Conservation (phyloP, 2,797 vertebrate genomes). For the Erpetoichthys calabaricus region DNA sequence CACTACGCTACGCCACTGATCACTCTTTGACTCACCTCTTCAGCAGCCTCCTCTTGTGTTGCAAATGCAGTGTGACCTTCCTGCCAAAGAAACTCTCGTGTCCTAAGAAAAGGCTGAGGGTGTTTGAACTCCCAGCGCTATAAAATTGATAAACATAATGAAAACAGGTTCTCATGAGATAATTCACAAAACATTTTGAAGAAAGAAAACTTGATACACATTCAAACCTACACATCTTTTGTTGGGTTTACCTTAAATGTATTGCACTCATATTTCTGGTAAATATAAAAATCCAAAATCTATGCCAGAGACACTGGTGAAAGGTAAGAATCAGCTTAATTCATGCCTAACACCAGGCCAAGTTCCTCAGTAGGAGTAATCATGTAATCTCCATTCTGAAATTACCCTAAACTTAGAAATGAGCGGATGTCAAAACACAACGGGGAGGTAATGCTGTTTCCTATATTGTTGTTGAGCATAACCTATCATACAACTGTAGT, state of each 20-base stretch:
- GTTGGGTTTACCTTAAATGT: background rate
- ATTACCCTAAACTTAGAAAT: no score
- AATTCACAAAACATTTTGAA: background rate
- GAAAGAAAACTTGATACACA: background rate
- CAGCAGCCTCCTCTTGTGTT: conserved; percentile 78
- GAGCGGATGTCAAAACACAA: no score
- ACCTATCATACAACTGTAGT: no score
- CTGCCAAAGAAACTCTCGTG: conserved; percentile 96
- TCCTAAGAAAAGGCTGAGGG: conserved; percentile 91
- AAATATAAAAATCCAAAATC: background rate
- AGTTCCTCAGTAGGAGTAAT: no score
- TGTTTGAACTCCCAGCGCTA: conserved; percentile 98
- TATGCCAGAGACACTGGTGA: no score
- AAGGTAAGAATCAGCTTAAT: no score
- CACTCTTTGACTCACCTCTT: conserved; percentile 56
- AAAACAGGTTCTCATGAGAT: no score
- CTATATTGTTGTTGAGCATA: no score
- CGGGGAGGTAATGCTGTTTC: no score
- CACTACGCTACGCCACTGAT: no score
- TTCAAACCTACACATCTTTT: background rate
- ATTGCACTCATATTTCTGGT: background rate
- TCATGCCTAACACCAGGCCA: no score
- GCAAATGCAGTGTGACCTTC: conserved; percentile 92
- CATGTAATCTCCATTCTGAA: no score
- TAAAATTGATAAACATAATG: background rate